Evolutionary conservation across 2,797 vertebrate genomes (phyloP), one percentile per base, ranked within the genome.

Genomic region (Oreochromis mossambicus): DNA sequence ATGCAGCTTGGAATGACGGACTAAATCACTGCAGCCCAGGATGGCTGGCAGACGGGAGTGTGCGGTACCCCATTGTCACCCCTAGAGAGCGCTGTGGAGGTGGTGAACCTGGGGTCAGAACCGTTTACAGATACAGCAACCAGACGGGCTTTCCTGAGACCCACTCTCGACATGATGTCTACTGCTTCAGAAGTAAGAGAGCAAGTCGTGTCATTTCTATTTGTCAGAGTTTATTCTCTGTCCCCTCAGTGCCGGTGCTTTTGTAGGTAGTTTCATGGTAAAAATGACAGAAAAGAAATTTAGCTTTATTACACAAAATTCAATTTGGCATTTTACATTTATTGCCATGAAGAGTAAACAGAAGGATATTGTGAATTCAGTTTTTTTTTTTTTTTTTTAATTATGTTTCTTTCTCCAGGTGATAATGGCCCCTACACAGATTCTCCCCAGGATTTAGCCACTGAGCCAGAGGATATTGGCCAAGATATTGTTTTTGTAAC

Each of bases 21-120:
- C 92, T 99, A 88, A 96, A 98, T 85, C 96, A 96, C 92, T 99
- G 98, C 94, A 98, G 95, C 89, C 98, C 98, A 0, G 98, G 98
- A 11, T 99, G 98, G 98, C 93, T 99, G 87, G 97, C 97, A 0
- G 98, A 99, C 0, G 97, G 97, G 61, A 99, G 98, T 0, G 97
- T 98, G 86, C 97, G 98, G 9, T 99, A 98, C 87, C 98, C 98
- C 76, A 98, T 99, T 6, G 94, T 98, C 87, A 97, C 93, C 3
- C 97, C 98, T 0, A 95, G 97, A 41, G 98, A 97, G 87, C 97
- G 97, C 52, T 99, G 98, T 41, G 98, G 98, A 0, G 98, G 97
- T 1, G 96, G 96, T 0, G 95, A 97, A 70, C 96, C 98, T 0
- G 98, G 98, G 0, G 98, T 98, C 90, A 96, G 97, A 90, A 99